Conservation (phyloP, 2,888 invertebrate genomes). For the Tenthredo notha region DNA sequence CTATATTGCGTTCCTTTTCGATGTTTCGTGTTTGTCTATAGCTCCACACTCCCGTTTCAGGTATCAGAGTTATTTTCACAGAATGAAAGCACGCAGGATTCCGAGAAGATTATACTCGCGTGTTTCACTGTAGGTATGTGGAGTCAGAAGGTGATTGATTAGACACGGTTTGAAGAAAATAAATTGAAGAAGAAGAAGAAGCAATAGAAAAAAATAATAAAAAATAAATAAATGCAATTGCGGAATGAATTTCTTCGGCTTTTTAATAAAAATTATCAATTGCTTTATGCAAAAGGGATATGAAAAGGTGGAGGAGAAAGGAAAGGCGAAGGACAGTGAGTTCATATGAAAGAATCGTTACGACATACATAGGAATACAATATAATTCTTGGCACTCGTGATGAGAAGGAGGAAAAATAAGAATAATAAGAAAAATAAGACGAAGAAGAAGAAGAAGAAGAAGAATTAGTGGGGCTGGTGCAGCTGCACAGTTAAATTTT, state of each 20-base stretch:
- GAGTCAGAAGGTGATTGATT: not conserved
- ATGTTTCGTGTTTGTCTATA: not conserved
- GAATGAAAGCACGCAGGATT: not conserved
- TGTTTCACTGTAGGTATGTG: not conserved
- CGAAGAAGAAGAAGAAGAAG: not conserved
- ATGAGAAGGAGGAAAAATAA: not conserved
- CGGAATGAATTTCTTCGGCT: not conserved
- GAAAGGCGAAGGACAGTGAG: not conserved
- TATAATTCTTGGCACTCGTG: conserved; percentile 22
- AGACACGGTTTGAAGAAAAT: not conserved
- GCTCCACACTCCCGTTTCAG: not conserved
- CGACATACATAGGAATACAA: not conserved
- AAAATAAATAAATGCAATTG: not conserved
- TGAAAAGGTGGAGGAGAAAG: not conserved
- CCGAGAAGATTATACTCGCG: not conserved
- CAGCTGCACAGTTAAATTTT: conserved; percentile 32
- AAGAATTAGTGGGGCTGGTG: not conserved
- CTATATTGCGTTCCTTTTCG: conserved; percentile 28
- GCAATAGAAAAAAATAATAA: too few species aligned
- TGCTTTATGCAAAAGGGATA: too few species aligned
- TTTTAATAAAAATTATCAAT: too few species aligned
- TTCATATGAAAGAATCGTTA: not conserved
- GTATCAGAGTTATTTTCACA: not conserved
- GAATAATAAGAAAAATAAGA: not conserved
- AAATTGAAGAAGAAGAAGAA: not conserved